phyloP scores from a whole-genome alignment of 2,113 vertebrate genomes.

The Pteruthius melanotis region DNA sequence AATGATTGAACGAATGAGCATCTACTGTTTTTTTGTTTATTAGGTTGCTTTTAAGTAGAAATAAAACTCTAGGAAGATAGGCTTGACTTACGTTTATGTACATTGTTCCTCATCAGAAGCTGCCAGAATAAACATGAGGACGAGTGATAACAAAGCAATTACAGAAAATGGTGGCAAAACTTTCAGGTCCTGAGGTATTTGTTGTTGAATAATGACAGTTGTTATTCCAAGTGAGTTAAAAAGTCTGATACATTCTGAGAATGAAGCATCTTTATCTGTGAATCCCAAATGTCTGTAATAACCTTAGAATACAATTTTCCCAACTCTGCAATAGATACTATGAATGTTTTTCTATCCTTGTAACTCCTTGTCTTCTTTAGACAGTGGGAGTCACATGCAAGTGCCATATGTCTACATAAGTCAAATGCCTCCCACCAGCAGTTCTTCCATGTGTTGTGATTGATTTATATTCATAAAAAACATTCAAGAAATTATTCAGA shows the following conservation, averaged over 20 bases:
- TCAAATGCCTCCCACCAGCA: background rate
- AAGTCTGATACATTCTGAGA: background rate
- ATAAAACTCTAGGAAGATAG: background rate
- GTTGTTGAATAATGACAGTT: background rate
- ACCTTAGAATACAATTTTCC: background rate
- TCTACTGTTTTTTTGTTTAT: background rate
- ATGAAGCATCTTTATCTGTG: background rate
- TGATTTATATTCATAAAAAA: slow-evolving; percentile 36
- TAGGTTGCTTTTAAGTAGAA: background rate
- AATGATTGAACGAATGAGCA: background rate
- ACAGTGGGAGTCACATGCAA: background rate
- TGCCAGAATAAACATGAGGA: background rate
- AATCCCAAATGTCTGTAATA: background rate
- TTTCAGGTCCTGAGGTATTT: background rate
- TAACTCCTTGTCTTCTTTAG: background rate
- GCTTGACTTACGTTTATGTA: background rate
- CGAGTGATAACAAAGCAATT: background rate
- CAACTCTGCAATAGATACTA: background rate
- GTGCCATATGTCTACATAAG: background rate
- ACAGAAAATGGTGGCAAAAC: background rate
- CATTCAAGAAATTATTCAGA: slow-evolving; percentile 12
- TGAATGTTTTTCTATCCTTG: background rate
- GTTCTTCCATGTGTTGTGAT: background rate
- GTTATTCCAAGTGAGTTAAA: background rate
- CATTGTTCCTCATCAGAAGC: background rate